These are phyloP conservation scores for Himalopsyche kuldschensis DNA, from an alignment of 2,888 invertebrate species.

Conservation along the genomic window DNA sequence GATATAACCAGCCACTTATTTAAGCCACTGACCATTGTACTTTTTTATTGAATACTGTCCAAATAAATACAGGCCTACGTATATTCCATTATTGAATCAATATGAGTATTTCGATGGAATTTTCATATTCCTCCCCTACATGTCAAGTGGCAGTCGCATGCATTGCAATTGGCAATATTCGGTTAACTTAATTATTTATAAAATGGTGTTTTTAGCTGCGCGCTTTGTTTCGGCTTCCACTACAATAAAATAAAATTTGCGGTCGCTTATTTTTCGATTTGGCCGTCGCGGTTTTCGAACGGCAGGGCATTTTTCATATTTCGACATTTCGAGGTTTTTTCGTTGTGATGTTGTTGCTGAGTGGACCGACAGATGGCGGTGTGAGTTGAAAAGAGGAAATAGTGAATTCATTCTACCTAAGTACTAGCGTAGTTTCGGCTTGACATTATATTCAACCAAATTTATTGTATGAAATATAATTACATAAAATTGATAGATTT, in stretches of 20 bases:
- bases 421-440: too few species aligned
- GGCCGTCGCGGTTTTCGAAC: constrained; percentile 20
- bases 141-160: constrained; percentile 42
- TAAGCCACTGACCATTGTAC: too few species aligned
- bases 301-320: constrained; percentile 29
- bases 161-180: constrained; percentile 55
- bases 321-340: constrained; percentile 23
- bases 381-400: background rate
- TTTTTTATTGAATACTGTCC: too few species aligned
- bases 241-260: constrained; percentile 28
- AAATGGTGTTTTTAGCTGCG: constrained; percentile 43
- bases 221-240: constrained; percentile 15
- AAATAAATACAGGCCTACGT: background rate
- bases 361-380: constrained; percentile 17
- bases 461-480: too few species aligned
- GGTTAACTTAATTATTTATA: constrained; percentile 59
- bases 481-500: too few species aligned
- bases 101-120: background rate
- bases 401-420: too few species aligned
- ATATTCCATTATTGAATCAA: background rate
- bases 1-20: too few species aligned
- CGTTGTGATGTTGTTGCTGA: background rate
- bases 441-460: too few species aligned
- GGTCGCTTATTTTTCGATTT: constrained; percentile 33
- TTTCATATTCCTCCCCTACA: constrained; percentile 25